phyloP scores from a whole-genome alignment of 2,888 invertebrate genomes.

The Escarpia spicata region DNA sequence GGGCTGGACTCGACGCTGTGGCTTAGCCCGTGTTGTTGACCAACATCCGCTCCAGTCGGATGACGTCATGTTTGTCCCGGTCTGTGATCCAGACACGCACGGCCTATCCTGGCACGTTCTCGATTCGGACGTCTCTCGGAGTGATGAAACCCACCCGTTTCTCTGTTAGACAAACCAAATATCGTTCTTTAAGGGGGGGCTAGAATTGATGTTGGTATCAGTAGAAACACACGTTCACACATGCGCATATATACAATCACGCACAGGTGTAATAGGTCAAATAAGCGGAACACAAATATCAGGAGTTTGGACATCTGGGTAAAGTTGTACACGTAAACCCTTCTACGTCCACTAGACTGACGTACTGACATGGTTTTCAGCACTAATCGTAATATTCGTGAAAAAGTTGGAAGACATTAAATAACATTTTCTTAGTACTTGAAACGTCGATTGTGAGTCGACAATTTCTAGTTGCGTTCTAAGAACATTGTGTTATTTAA shows the following conservation, averaged over 20 bases:
- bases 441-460: too few species aligned
- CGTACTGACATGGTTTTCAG: too few species aligned
- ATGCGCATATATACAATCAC: background rate
- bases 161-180: slow-evolving; percentile 1
- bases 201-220: background rate
- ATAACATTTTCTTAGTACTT: too few species aligned
- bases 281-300: background rate
- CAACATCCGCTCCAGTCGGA: slow-evolving; percentile 18
- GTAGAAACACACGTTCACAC: background rate
- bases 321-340: too few species aligned
- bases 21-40: background rate
- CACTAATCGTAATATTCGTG: too few species aligned
- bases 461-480: too few species aligned
- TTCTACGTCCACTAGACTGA: too few species aligned
- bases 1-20: background rate
- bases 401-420: too few species aligned
- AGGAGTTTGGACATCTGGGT: too few species aligned
- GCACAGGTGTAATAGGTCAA: background rate
- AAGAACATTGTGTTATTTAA: too few species aligned
- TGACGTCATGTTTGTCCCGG: background rate
- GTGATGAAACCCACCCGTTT: background rate
- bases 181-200: background rate
- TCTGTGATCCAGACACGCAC: background rate
- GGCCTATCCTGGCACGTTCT: background rate
- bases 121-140: background rate